Evolutionary conservation across 2,113 vertebrate genomes (phyloP).

Genomic region (Anarrhichthys ocellatus): DNA sequence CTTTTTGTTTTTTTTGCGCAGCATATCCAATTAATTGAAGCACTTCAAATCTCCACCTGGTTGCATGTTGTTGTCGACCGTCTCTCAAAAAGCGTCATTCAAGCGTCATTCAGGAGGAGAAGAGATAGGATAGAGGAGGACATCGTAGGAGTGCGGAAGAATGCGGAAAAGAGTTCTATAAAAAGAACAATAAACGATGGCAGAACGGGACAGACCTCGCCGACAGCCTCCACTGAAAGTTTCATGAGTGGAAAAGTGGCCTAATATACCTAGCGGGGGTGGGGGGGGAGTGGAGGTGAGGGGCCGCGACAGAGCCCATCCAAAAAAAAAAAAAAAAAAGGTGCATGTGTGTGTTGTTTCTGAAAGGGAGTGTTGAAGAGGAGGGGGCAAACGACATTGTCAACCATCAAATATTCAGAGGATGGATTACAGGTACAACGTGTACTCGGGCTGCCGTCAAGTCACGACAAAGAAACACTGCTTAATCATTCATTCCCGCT

Average conservation of each 20-base stretch:
- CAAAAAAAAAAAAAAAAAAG: conserved; percentile 7
- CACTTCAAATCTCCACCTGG: neutral
- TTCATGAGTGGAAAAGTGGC: conserved; percentile 60
- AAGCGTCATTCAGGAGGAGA: neutral
- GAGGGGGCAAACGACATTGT: conserved; percentile 43
- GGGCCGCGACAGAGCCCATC: conserved; percentile 38
- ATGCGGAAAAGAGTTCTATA: neutral
- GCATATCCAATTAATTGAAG: neutral
- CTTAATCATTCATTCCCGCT: conserved; percentile 60
- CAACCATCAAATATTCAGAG: conserved; percentile 73
- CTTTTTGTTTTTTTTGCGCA: neutral
- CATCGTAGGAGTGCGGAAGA: neutral
- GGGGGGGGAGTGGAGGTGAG: conserved; percentile 41
- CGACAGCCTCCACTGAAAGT: conserved; percentile 42
- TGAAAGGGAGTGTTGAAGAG: neutral
- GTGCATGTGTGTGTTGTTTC: conserved; percentile 22
- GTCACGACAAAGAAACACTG: conserved; percentile 54
- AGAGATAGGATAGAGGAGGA: neutral
- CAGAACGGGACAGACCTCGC: neutral
- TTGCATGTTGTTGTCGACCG: neutral
- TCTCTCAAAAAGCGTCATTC: neutral
- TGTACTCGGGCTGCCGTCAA: conserved; percentile 50
- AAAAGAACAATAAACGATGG: conserved; percentile 1
- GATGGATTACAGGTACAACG: conserved; percentile 72
- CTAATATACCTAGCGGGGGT: conserved; percentile 42